A percentile compares a stretch with the other conserved stretches of the same genome.
phyloP scores from a whole-genome alignment of 1,140 invertebrate genomes.

The Drosophila subpulchrella region DNA sequence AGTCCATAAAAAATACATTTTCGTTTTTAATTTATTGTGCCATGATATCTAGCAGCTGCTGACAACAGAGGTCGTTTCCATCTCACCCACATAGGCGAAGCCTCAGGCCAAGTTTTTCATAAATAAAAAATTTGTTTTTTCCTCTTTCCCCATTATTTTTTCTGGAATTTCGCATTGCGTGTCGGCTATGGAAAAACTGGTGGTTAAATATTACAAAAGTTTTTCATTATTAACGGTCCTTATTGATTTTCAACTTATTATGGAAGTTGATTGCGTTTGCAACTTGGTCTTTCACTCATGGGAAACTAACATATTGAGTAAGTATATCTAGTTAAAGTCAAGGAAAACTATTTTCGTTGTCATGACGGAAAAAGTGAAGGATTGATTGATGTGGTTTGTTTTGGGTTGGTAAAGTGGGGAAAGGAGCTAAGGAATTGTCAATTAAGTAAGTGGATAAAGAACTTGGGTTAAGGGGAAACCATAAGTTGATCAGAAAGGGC shows the following conservation, averaged over 20 bases:
- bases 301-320: conserved; percentile 36
- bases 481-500: conserved; percentile 35
- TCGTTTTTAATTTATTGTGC: conserved; percentile 52
- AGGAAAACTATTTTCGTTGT: conserved; percentile 15
- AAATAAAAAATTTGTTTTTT: conserved; percentile 13
- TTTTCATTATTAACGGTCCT: conserved; percentile 12
- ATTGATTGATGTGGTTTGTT: conserved; percentile 17
- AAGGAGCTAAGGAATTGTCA: not conserved
- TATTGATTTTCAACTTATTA: conserved; percentile 27
- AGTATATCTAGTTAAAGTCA: conserved; percentile 1
- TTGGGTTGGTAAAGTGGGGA: not conserved
- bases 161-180: not conserved
- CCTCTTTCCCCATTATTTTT: not conserved
- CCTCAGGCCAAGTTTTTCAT: conserved; percentile 29
- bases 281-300: conserved; percentile 23
- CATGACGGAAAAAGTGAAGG: not conserved
- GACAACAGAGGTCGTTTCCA: conserved; percentile 60
- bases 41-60: conserved; percentile 47
- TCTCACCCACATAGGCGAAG: conserved; percentile 31
- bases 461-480: not conserved
- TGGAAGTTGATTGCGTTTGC: conserved; percentile 9
- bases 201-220: conserved; percentile 34
- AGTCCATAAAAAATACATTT: conserved; percentile 22
- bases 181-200: not conserved
- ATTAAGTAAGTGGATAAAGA: not conserved